These are phyloP conservation scores for Drosophila punjabiensis DNA, from an alignment of 1,140 invertebrate species.

Conservation along the genomic window DNA sequence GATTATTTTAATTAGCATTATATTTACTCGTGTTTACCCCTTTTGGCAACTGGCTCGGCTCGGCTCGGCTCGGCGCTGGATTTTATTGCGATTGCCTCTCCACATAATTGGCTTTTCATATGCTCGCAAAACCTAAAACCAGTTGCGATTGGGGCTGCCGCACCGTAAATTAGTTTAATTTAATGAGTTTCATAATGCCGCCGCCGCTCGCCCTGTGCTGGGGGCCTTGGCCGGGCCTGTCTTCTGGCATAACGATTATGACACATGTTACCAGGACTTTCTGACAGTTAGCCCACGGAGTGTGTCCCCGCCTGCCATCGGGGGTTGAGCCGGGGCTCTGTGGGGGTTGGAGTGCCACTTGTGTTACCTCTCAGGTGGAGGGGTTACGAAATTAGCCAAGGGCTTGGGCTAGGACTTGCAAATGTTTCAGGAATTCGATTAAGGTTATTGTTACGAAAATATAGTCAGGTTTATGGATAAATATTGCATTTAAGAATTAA, in stretches of 20 bases:
- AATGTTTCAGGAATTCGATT: background rate
- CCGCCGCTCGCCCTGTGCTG: conserved; percentile 9
- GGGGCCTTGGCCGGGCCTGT: conserved; percentile 6
- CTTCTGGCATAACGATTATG: conserved; percentile 72
- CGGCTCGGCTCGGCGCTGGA: background rate
- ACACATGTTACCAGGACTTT: conserved; percentile 68
- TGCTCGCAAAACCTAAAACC: conserved; percentile 51
- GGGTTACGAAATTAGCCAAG: conserved; percentile 5
- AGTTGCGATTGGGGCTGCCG: conserved; percentile 14
- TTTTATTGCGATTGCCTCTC: conserved; percentile 57
- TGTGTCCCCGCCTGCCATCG: background rate
- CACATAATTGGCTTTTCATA: conserved; percentile 79
- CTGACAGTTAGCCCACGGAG: conserved; percentile 45
- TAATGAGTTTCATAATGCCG: conserved; percentile 75
- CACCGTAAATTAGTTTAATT: conserved; percentile 78
- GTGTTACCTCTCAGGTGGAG: conserved; percentile 12
- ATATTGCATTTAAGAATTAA: no score
- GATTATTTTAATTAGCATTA: conserved; percentile 84
- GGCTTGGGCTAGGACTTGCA: background rate
- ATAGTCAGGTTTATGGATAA: background rate
- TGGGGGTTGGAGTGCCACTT: background rate
- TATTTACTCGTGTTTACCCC: conserved; percentile 72
- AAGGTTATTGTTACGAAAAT: background rate
- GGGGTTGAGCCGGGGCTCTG: background rate
- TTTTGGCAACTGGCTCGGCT: conserved; percentile 34